Evolutionary conservation across 1,140 invertebrate genomes (phyloP), one percentile per base, ranked within the genome.

Genomic region (Pteromalus puparum): DNA sequence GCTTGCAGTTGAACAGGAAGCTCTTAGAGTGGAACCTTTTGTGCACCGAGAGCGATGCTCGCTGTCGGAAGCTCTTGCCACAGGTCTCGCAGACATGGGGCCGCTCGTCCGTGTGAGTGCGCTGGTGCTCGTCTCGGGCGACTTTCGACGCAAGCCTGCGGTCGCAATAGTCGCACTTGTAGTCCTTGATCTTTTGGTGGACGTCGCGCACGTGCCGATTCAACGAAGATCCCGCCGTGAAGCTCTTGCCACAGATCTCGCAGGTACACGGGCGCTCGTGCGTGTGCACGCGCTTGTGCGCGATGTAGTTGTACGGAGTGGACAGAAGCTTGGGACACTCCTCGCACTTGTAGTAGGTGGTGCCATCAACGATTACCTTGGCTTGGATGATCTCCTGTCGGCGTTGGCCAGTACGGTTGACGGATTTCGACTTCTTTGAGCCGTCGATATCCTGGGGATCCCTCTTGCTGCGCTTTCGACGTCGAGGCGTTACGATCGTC

Each of bases 61-160:
- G 94, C 91, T 90, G 95, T 18, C 95, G 95, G 87, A 96, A 96
- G 12, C 94, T 92, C 85, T 96, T 95, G 34, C 95, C 94, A 89
- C 96, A 97, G 81, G 93, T 91, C 65, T 94, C 94, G 89, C 96
- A 97, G 61, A 95, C 94, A 88, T 96, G 96, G 2, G 96, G 96
- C 82, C 95, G 95, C 85, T 96, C 95, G 0, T 96, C 96, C 2
- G 95, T 95, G 89, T 96, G 95, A 0, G 77, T 82, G 18, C 81
- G 30, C 28, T 85, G 21, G 34, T 85, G 84, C 46, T 82, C 78
- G 76, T 85, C 80, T 70, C 79, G 73, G 0, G 83, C 86, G 9
- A 86, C 81, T 68, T 84, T 89, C 13, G 90, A 89, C 4, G 88
- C 87, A 12, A 90, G 85, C 34, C 53, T 68, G 67, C 90, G 88